Conservation (phyloP, 2,797 vertebrate genomes). For the Taeniopygia guttata region DNA sequence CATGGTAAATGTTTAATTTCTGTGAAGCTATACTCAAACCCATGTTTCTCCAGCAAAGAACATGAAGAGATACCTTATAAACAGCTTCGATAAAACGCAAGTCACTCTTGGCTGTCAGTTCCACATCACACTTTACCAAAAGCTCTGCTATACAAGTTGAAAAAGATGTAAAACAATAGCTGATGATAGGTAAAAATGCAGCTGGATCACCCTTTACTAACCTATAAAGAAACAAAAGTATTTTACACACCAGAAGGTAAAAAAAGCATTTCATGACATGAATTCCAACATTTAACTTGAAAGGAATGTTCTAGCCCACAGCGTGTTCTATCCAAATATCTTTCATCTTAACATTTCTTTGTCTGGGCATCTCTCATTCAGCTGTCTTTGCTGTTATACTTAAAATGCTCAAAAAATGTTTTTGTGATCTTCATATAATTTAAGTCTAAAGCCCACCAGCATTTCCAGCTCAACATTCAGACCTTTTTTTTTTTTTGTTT, state of each 20-base stretch:
- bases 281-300: neutral
- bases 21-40: neutral
- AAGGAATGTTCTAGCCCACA: neutral
- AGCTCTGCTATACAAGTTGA: constrained; percentile 86
- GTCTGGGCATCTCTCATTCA: neutral
- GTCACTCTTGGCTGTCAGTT: constrained; percentile 89
- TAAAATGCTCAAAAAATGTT: neutral
- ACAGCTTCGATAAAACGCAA: constrained; percentile 87
- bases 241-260: neutral
- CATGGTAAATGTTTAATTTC: neutral
- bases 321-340: neutral
- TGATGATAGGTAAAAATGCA: constrained; percentile 87
- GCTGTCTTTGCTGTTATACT: neutral
- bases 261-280: neutral
- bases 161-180: constrained; percentile 88
- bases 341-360: neutral
- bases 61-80: constrained; percentile 85
- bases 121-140: constrained; percentile 81
- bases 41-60: neutral
- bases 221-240: constrained; percentile 68
- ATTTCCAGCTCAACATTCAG: neutral
- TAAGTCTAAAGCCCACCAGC: neutral
- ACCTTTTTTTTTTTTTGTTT: neutral
- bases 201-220: constrained; percentile 88
- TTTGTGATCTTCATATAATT: neutral